Base-by-base conservation (phyloP, 53 echinoderm and acorn worm species). In the Hippasteria phrygiana region DNA sequence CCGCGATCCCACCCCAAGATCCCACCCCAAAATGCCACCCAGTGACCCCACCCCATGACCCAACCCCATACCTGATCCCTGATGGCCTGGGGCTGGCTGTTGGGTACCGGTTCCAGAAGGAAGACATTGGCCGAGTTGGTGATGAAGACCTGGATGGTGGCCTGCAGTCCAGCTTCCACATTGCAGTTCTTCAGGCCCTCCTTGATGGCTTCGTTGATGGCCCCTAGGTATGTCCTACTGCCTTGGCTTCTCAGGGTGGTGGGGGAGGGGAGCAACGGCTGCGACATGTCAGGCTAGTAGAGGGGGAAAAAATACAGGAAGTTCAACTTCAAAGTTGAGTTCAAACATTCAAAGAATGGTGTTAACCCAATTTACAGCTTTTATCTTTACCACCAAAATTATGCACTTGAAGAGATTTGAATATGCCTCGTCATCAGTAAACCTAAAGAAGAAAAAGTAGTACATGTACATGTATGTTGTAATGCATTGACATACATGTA, bases 61-160 rank as follows among this genome's bases (percentile, higher is more conserved):
- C n/a, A n/a, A n/a, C n/a, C n/a, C n/a, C n/a, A n/a, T n/a, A n/a
- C 51, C 1, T 51, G 51, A 59, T 59, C 59, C 59, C 26, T 92
- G 79, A 96, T 71, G 9, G 88, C 90, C 65, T 75, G 87, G 4
- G 80, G 88, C 5, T 80, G 73, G 28, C 91, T 88, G 48, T 91
- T 91, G 29, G 74, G 83, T 16, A 32, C 78, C 16, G 97, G 97
- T 85, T 97, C 97, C 22, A 89, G 92, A 35, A 97, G 88, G 77
- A 97, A 95, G 48, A 95, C 95, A 67, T 97, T 93, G 86, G 97
- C 91, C 28, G 97, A 91, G 64, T 97, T 92, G 54, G 97, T 97
- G 83, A 97, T 95, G 77, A 97, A 97, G 55, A 97, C 94, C 89
- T 95, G 91, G 26, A 91, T 70, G 29, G 95, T 93, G 13, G 90